Base-by-base conservation (phyloP, 2,797 vertebrate genomes). In the Danio kyathit region DNA sequence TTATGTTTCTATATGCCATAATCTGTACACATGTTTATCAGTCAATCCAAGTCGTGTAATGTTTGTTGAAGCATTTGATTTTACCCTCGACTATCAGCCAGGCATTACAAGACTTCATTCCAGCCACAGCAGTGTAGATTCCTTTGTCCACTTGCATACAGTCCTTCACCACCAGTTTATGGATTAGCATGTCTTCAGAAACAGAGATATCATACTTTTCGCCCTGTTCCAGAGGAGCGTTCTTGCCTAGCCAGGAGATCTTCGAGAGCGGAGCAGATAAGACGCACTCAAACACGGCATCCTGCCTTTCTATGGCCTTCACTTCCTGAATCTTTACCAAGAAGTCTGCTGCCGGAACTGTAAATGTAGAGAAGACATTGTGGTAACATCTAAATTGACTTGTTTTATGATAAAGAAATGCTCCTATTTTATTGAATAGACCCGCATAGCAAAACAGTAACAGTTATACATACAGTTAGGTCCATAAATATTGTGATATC, bases 31-130 rank as follows among this genome's bases (percentile, higher is more conserved):
- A 57, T 16, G 49, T 54, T 29, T 44, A 21, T 71, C 16, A 52
- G 16, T 64, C 54, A 21, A 43, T 52, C 60, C 0, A 2, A 4
- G 54, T 10, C 66, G 52, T 49, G 16, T n/a, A 10, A 54, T 14
- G 11, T 21, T 13, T 5, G 13, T 38, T 72, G 8, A 72, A n/a
- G 29, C 29, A 85, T 56, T 17, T 46, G 0, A 69, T 73, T 89
- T 81, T 91, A 98, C 97, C 88, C 90, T 96, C 94, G 7, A 98
- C 93, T 38, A 95, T 66, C 48, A 98, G 94, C 95, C 96, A 97
- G 81, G 96, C 95, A 0, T 88, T 96, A 77, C 95, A 96, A 56
- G 93, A 91, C 7, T 90, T 87, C 0, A 93, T 88, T 40, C 96
- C 95, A 0, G 87, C 89, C 43, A 89, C 83, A 1, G 96, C 94